phyloP scores from a whole-genome alignment of 2,113 vertebrate genomes.

The Menura novaehollandiae region DNA sequence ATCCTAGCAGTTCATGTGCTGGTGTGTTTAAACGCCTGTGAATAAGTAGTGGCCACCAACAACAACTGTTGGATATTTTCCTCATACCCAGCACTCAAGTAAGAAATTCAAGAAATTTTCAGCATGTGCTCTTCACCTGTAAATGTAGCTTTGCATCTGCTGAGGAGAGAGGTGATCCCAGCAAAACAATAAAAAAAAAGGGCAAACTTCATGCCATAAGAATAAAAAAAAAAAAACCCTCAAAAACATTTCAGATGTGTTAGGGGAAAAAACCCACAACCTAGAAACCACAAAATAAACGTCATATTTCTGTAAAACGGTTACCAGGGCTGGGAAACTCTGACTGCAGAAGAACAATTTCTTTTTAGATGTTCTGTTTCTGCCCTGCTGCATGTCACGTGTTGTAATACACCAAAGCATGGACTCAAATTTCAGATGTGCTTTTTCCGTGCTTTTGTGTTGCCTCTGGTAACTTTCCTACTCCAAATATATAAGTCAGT shows the following conservation, averaged over 20 bases:
- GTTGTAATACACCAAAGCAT: neutral
- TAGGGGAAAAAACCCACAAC: neutral
- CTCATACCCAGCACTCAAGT: neutral
- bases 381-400: neutral
- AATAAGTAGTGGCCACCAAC: neutral
- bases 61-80: neutral
- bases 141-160: neutral
- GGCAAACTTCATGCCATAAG: neutral
- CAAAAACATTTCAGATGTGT: neutral
- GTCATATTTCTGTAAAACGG: rapidly evolving
- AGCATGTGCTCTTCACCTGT: neutral
- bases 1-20: neutral
- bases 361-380: neutral
- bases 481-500: neutral
- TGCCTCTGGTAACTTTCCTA: neutral
- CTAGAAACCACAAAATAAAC: neutral
- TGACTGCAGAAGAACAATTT: neutral
- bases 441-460: neutral
- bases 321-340: neutral
- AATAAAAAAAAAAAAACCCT: neutral
- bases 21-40: neutral
- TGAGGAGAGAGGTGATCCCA: neutral
- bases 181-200: neutral
- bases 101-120: neutral
- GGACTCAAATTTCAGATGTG: neutral